These are phyloP conservation scores for Dorcus parallelipipedus DNA, from an alignment of 2,888 invertebrate species.

Conservation along the genomic window DNA sequence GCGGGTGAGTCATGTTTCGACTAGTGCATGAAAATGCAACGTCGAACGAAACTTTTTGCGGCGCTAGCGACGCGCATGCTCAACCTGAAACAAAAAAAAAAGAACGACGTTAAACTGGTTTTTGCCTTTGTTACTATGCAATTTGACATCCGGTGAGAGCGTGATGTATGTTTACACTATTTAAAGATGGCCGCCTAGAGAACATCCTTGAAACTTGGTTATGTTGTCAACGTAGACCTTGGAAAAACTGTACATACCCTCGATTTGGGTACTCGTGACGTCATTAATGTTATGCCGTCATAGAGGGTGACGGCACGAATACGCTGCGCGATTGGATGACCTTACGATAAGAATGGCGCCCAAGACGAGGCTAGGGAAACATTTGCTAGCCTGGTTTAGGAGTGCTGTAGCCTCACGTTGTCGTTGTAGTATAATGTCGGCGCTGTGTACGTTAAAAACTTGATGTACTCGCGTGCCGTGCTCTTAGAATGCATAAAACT, in stretches of 20 bases:
- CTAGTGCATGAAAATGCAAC: no score
- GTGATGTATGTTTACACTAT: no score
- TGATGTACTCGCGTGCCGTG: not conserved
- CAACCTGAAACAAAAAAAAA: no score
- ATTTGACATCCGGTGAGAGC: no score
- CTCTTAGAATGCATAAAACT: not conserved
- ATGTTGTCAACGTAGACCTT: not conserved
- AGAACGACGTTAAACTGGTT: no score
- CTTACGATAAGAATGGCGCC: constrained; percentile 12
- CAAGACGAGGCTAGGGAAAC: constrained; percentile 7
- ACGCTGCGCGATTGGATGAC: constrained; percentile 10
- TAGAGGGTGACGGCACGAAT: not conserved
- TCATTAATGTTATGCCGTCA: constrained; percentile 3
- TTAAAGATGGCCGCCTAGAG: not conserved
- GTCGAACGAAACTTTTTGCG: no score
- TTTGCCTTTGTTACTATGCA: no score
- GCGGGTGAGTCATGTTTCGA: no score
- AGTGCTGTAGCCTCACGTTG: not conserved
- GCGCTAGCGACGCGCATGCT: no score
- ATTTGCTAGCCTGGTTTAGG: not conserved
- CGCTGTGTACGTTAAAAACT: not conserved
- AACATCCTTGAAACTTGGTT: not conserved
- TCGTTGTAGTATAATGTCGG: not conserved
- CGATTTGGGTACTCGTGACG: constrained; percentile 4
- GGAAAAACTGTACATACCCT: constrained; percentile 16